Base-by-base conservation (phyloP, 37 sponge, comb jelly and placozoan species). In the Oopsacas minuta region DNA sequence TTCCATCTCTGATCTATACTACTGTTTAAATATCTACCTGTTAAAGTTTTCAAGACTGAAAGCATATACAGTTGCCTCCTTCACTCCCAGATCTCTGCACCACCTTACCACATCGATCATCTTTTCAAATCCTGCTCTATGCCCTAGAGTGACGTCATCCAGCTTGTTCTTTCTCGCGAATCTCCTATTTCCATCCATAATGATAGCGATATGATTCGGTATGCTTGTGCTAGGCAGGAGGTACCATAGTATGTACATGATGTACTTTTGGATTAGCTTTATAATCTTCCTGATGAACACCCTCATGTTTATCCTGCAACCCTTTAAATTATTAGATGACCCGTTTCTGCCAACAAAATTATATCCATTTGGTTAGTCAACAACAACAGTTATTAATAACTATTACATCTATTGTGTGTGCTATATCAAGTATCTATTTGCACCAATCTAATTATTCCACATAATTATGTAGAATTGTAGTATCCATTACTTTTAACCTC, bases 1-100 rank as follows among this genome's bases (percentile, higher is more conserved):
- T n/a, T n/a, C n/a, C n/a, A n/a, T n/a, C n/a, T n/a, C n/a, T n/a
- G n/a, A n/a, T n/a, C n/a, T n/a, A n/a, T n/a, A n/a, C n/a, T n/a
- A n/a, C n/a, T n/a, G n/a, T n/a, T 3, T 61, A 32, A n/a, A 3
- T 34, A 20, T 25, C 28, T 61, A 88, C 17, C 96, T 82, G 82
- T 95, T 93, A 75, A 98, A 98, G 91, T 98, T 98, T 83, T 98
- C 96, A 38, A 95, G 93, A 52, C 99, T 98, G 85, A 98, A 95
- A 22, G 94, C 99, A 83, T 98, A 98, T 52, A 98, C 96, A 25
- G 99, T 95, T 35, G 95, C 88, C 82, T 93, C 94, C 23, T 75
- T 89, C 52, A 98, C 86, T 37, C 95, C 93, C 0, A 98, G 88
- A 36, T 90, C 92, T 22, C 91, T 84, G 82, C 99, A 98, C 94